Conservation (phyloP, 2,888 invertebrate species). For the Dione juno region DNA sequence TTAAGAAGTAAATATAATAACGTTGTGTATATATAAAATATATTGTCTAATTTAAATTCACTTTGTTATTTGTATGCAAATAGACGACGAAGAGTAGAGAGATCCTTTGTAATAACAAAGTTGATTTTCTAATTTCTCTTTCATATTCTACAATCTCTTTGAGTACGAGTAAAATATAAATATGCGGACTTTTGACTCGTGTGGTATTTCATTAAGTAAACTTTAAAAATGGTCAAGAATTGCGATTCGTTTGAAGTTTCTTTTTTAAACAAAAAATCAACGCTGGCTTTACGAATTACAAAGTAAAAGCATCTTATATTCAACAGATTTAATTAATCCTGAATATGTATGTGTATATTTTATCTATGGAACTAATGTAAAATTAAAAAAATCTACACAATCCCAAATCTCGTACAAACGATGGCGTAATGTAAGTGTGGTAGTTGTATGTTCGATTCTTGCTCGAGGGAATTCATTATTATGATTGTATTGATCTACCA, state of each 20-base stretch:
- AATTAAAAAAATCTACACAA: too few species aligned
- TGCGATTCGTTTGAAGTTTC: constrained; percentile 11
- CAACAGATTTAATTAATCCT: too few species aligned
- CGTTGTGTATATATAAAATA: not conserved
- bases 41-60: constrained; percentile 9
- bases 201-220: constrained; percentile 20
- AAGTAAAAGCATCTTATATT: not conserved
- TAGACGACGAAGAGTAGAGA: not conserved
- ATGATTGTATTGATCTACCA: too few species aligned
- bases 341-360: too few species aligned
- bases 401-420: too few species aligned
- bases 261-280: constrained; percentile 3
- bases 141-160: constrained; percentile 21
- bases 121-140: constrained; percentile 18
- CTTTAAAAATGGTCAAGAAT: constrained; percentile 18
- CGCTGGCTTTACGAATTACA: not conserved
- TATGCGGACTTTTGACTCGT: constrained; percentile 15
- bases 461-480: too few species aligned
- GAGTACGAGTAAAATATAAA: constrained; percentile 21
- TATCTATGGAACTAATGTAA: too few species aligned
- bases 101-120: constrained; percentile 21
- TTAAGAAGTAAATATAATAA: too few species aligned
- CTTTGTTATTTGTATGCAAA: not conserved
- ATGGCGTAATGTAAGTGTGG: too few species aligned
- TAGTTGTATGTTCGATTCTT: too few species aligned